Conservation (phyloP, 2,113 vertebrate species). For the Amblyornis subalaris region DNA sequence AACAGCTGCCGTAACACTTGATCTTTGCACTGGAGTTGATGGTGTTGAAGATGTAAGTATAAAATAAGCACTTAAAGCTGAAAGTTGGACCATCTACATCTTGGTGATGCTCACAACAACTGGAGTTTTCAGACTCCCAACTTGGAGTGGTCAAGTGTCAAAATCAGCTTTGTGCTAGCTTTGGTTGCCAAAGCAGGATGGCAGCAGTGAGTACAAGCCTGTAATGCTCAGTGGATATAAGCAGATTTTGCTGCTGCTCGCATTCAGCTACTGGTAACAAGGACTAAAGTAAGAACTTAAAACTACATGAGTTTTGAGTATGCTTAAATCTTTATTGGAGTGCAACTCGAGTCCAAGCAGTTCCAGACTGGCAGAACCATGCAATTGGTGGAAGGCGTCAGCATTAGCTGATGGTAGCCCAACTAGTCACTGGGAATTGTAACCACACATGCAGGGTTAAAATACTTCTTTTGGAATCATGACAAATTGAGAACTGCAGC, state of each 20-base stretch:
- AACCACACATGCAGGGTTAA: accelerated
- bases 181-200: neutral
- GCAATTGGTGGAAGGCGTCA: neutral
- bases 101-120: neutral
- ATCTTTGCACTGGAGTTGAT: neutral
- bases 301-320: neutral
- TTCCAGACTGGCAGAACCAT: accelerated
- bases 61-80: neutral
- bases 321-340: neutral
- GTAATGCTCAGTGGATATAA: neutral
- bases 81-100: neutral
- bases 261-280: neutral
- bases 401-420: neutral
- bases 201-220: neutral
- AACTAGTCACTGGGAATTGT: neutral
- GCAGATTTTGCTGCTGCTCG: neutral
- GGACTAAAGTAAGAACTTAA: neutral
- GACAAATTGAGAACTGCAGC: neutral
- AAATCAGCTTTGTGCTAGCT: neutral
- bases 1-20: neutral
- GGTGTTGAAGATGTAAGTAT: neutral
- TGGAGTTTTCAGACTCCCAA: neutral
- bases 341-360: neutral
- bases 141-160: neutral
- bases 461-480: neutral